Evolutionary conservation across 2,113 vertebrate species (phyloP).

Genomic region (Symphodus melops): DNA sequence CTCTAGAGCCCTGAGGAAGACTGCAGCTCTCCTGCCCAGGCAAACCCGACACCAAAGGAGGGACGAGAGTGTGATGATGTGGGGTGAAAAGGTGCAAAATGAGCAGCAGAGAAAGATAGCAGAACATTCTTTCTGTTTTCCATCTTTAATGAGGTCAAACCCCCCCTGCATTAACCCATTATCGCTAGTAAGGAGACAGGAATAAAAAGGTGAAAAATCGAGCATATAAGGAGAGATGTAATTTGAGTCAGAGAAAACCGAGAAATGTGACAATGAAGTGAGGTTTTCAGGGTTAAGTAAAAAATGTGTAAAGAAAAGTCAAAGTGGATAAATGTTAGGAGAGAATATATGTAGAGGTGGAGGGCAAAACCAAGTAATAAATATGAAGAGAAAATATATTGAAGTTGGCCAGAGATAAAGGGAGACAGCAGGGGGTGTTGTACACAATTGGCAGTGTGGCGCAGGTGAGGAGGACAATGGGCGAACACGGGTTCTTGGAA

Average conservation of each 20-base stretch:
- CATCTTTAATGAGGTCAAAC: slow-evolving; percentile 51
- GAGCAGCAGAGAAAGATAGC: slow-evolving; percentile 13
- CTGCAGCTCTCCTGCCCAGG: slow-evolving; percentile 39
- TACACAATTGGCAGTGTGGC: slow-evolving; percentile 47
- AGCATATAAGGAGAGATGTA: background rate
- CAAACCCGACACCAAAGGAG: slow-evolving; percentile 37
- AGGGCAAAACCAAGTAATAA: slow-evolving; percentile 20
- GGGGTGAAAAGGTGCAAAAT: slow-evolving; percentile 27
- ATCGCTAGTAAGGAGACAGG: background rate
- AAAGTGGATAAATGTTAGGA: background rate
- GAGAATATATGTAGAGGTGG: slow-evolving; percentile 8
- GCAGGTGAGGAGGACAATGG: slow-evolving; percentile 74
- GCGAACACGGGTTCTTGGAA: slow-evolving; percentile 67
- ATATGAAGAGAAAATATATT: background rate
- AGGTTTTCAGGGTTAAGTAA: background rate
- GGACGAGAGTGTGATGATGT: slow-evolving; percentile 37
- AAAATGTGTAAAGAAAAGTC: background rate
- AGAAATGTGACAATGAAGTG: background rate
- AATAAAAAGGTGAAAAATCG: slow-evolving; percentile 5
- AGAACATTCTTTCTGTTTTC: slow-evolving; percentile 38
- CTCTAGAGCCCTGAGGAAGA: slow-evolving; percentile 49
- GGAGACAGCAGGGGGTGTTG: slow-evolving; percentile 41
- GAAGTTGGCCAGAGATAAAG: slow-evolving; percentile 63
- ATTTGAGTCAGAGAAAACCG: background rate
- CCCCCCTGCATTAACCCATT: slow-evolving; percentile 15